Conservation (phyloP, 2,113 vertebrate genomes). For the Odocoileus hemionus region DNA sequence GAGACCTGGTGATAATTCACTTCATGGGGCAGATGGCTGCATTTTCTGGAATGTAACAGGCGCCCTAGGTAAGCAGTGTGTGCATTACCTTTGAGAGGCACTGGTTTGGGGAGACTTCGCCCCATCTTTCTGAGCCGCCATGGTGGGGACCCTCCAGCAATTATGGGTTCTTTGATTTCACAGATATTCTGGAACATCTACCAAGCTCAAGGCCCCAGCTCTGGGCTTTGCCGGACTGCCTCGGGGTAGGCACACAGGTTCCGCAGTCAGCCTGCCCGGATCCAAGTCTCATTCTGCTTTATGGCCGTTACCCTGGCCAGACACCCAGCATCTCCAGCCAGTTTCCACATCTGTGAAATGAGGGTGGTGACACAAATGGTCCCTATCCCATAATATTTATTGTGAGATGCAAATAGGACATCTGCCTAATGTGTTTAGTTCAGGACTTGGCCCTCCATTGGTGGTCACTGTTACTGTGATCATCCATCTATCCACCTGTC, state of each 20-base stretch:
- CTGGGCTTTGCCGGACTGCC: no score
- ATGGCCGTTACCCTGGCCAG: neutral
- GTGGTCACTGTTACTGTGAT: neutral
- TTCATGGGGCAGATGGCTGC: neutral
- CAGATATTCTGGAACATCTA: neutral
- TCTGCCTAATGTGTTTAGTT: accelerated
- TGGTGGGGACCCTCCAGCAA: accelerated
- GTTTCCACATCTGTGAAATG: neutral
- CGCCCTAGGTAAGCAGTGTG: accelerated
- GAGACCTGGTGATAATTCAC: accelerated
- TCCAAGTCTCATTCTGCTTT: no score
- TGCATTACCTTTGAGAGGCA: neutral
- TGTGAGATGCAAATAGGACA: accelerated
- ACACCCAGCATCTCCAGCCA: neutral
- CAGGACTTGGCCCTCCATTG: neutral
- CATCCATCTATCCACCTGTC: neutral
- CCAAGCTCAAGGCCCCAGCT: accelerated
- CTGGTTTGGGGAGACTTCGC: neutral
- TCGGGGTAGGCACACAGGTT: accelerated
- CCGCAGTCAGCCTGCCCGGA: neutral
- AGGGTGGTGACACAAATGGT: neutral
- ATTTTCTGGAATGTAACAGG: neutral
- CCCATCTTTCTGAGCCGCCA: neutral
- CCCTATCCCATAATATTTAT: accelerated
- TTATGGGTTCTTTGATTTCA: neutral